Percentiles rank a stretch among this genome's conserved stretches.
phyloP scores from a whole-genome alignment of 2,888 invertebrate species.

The Rotaria sp. region DNA sequence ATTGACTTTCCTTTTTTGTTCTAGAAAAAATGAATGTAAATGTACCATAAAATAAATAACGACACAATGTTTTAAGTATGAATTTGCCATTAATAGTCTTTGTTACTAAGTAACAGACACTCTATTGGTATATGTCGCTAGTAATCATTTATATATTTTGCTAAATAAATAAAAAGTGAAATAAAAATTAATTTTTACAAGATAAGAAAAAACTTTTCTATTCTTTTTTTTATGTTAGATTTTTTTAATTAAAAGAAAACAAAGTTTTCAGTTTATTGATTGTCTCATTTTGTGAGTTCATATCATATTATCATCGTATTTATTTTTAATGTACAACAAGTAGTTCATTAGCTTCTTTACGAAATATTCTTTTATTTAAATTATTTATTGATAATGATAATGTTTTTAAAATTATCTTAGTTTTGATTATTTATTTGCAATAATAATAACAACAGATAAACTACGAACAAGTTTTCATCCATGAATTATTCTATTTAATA shows the following conservation, averaged over 20 bases:
- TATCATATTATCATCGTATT: too few relatives aligned
- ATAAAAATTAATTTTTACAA: too few relatives aligned
- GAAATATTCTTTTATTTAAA: too few relatives aligned
- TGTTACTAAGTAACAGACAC: neutral
- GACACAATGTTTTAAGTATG: neutral
- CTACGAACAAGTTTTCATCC: neutral
- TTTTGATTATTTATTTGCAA: neutral
- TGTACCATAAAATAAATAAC: conserved; percentile 3
- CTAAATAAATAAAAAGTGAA: too few relatives aligned
- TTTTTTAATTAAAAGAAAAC: neutral
- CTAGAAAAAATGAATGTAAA: neutral
- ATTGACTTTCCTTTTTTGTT: conserved; percentile 44
- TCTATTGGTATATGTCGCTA: neutral
- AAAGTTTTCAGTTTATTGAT: neutral
- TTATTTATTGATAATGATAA: too few relatives aligned
- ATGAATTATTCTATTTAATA: too few relatives aligned
- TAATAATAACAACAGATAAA: neutral
- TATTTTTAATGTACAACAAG: too few relatives aligned
- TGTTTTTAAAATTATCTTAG: neutral
- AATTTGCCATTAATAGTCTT: neutral
- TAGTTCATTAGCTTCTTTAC: too few relatives aligned
- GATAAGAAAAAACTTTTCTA: too few relatives aligned
- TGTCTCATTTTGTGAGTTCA: neutral
- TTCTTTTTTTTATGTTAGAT: too few relatives aligned
- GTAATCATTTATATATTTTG: neutral